Base-by-base conservation (phyloP, 1,140 invertebrate species). In the Bombus confusus region DNA sequence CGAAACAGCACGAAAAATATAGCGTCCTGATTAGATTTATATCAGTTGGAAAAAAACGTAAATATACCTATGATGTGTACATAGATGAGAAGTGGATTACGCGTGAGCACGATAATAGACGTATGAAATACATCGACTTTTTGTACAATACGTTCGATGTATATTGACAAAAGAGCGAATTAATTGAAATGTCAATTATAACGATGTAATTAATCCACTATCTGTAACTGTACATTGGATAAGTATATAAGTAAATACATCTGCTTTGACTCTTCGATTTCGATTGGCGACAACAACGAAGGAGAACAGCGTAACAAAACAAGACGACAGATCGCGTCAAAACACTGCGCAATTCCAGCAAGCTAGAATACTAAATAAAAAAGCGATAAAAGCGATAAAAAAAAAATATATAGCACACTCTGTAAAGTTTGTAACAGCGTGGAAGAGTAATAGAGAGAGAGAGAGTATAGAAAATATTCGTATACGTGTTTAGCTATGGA, bases 331-430 rank as follows among this genome's bases (percentile, higher is more conserved):
- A 34, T 43, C 64, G 47, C 25, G 25, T 47, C 31, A 8, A 2
- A 47, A 15, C 43, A n/a, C 62, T 81, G 69, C 47, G 69, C 66
- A 81, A 81, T 43, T 25, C 52, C 22, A 28, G 22, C 47, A 18
- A n/a, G 66, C 43, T 39, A 59, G 25, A 59, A 62, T 52, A 52
- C 1, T n/a, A n/a, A n/a, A n/a, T n/a, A n/a, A n/a, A n/a, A n/a
- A n/a, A n/a, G n/a, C 37, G 37, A 37, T 37, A 37, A 37, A 37
- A 37, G n/a, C 15, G 47, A 47, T 47, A 52, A 52, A 52, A 52
- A 43, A 8, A 22, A 52, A n/a, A n/a, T n/a, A n/a, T n/a, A 52
- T 8, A 52, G 47, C 5, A 52, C 18, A 22, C 18, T 52, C 47
- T 52, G 18, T 52, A 22, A 22, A 22, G 5, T 52, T 8, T 0